phyloP scores from a whole-genome alignment of 2,113 vertebrate genomes.

The Menura novaehollandiae region DNA sequence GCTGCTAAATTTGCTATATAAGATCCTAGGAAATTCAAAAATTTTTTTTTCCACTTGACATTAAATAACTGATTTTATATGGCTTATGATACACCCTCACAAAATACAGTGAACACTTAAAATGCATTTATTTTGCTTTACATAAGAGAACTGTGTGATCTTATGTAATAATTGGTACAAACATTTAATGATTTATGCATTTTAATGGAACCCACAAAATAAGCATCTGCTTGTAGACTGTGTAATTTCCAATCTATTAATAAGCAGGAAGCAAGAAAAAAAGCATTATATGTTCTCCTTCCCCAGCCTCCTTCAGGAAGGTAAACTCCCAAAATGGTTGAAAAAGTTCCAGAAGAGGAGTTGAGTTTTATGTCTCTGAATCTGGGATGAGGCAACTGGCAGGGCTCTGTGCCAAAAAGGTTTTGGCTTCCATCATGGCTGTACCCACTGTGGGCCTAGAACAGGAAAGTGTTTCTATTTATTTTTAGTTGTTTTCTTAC shows the following conservation, averaged over 20 bases:
- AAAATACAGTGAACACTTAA: neutral
- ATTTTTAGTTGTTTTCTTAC: constrained; percentile 49
- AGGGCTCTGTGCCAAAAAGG: constrained; percentile 13
- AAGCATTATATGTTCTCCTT: neutral
- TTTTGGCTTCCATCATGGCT: neutral
- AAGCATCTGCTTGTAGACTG: neutral
- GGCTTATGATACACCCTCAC: neutral
- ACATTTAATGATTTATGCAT: neutral
- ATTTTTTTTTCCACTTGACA: neutral
- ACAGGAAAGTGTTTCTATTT: constrained; percentile 28
- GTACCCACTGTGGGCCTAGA: neutral
- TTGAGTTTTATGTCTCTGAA: constrained; percentile 31
- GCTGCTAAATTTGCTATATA: neutral
- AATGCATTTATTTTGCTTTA: neutral
- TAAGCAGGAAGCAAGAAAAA: neutral
- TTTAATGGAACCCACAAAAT: neutral
- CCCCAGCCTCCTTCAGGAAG: neutral
- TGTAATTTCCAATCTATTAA: neutral
- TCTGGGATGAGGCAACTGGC: constrained; percentile 14
- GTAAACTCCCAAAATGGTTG: neutral
- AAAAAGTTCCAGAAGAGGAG: constrained; percentile 18
- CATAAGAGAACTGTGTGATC: neutral
- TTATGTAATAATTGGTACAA: neutral
- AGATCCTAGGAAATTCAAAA: neutral
- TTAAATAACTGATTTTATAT: neutral